Conservation (phyloP, 2,888 invertebrate species). For the Bugulina stolonifera region DNA sequence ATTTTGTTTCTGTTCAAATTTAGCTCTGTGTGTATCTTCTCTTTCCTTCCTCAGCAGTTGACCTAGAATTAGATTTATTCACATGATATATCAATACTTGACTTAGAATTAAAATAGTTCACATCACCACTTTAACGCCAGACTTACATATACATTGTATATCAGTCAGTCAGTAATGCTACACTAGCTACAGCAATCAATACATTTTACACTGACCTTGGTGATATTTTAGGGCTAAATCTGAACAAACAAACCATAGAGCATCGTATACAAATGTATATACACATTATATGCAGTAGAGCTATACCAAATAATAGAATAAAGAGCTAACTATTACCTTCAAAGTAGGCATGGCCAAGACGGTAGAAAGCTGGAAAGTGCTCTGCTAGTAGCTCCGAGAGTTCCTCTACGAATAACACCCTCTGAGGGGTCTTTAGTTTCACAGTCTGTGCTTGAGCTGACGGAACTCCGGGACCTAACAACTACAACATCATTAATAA, state of each 20-base stretch:
- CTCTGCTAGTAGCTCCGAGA: constrained; percentile 68
- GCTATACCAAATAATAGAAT: no score
- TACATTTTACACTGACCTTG: no score
- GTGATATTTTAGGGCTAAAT: no score
- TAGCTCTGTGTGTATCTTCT: constrained; percentile 15
- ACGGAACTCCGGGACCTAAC: background rate
- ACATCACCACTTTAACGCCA: no score
- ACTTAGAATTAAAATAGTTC: no score
- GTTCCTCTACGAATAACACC: constrained; percentile 72
- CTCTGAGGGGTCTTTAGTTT: constrained; percentile 59
- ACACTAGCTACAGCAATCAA: no score
- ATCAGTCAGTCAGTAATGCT: no score
- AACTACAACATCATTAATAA: background rate
- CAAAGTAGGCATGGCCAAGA: constrained; percentile 87
- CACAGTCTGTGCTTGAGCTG: background rate
- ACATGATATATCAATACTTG: no score
- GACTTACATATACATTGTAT: no score
- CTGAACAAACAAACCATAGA: no score
- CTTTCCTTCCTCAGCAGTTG: constrained; percentile 10
- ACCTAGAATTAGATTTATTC: background rate
- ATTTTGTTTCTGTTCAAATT: constrained; percentile 19
- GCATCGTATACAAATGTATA: no score
- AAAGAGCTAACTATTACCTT: constrained; percentile 59
- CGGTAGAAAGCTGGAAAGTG: constrained; percentile 90
- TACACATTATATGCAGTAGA: no score